Evolutionary conservation across 2,888 invertebrate species (phyloP).

Genomic region (Ennomos erosarius): DNA sequence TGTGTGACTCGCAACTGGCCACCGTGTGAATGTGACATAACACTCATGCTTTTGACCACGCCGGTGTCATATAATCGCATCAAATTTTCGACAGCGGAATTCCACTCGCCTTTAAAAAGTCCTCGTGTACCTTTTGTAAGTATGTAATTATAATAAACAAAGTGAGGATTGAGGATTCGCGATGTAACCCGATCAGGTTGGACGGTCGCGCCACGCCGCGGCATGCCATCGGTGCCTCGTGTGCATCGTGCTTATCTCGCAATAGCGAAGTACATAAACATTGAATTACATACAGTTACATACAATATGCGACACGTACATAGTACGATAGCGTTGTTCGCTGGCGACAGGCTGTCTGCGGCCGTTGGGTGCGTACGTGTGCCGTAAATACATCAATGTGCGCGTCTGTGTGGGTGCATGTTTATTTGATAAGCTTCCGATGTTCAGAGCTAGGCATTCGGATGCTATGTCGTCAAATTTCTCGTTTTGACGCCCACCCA

Average conservation of each 20-base stretch:
- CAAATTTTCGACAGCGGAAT: conserved; percentile 69
- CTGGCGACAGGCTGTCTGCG: conserved; percentile 84
- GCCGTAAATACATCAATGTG: conserved; percentile 69
- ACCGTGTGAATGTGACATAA: conserved; percentile 82
- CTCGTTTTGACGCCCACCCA: conserved; percentile 70
- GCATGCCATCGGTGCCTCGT: conserved; percentile 36
- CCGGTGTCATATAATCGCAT: conserved; percentile 76
- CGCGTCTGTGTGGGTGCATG: conserved; percentile 72
- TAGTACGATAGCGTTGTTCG: conserved; percentile 78
- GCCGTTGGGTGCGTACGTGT: conserved; percentile 71
- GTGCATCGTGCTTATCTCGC: conserved; percentile 63
- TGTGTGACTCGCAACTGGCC: conserved; percentile 76
- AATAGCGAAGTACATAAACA: conserved; percentile 65
- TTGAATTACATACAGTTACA: conserved; percentile 72
- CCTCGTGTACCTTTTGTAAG: conserved; percentile 51
- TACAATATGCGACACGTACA: conserved; percentile 68
- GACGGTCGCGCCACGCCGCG: conserved; percentile 36
- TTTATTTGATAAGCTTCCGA: conserved; percentile 84
- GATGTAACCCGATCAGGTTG: conserved; percentile 56
- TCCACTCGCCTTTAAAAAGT: conserved; percentile 61
- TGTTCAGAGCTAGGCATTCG: conserved; percentile 73
- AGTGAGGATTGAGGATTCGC: conserved; percentile 50
- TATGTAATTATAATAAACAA: conserved; percentile 51
- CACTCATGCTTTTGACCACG: conserved; percentile 70
- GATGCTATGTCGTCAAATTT: conserved; percentile 75